These are phyloP conservation scores for Helicoverpa assulta DNA, from an alignment of 2,888 invertebrate species.

Conservation along the genomic window DNA sequence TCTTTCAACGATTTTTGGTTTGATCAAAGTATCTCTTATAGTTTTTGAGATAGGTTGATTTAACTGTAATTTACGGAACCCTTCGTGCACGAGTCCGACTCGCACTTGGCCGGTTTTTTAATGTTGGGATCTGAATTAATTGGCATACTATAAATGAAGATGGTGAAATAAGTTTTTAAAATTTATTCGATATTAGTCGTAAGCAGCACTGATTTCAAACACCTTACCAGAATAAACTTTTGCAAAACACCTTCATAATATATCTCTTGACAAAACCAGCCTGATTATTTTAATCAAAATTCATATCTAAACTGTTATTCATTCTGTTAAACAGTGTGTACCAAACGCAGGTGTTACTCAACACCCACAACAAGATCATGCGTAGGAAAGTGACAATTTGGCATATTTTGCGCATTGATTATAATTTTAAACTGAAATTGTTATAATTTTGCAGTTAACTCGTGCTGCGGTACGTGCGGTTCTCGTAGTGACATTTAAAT, in stretches of 20 bases:
- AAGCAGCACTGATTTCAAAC: background rate
- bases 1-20: too few relatives aligned
- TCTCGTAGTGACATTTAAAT: conserved; percentile 32
- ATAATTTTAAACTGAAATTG: conserved; percentile 59
- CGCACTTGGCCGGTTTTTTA: too few relatives aligned
- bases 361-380: conserved; percentile 54
- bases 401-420: conserved; percentile 57
- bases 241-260: background rate
- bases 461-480: conserved; percentile 28
- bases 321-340: conserved; percentile 36
- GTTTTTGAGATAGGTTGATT: too few relatives aligned
- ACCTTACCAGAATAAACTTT: background rate
- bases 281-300: background rate
- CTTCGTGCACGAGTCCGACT: too few relatives aligned
- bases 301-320: conserved; percentile 1
- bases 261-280: background rate
- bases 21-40: too few relatives aligned
- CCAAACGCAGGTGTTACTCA: conserved; percentile 45
- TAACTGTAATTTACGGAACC: too few relatives aligned
- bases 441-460: conserved; percentile 58
- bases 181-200: background rate
- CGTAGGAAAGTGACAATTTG: conserved; percentile 62
- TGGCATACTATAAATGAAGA: too few relatives aligned
- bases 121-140: too few relatives aligned
- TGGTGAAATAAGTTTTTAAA: too few relatives aligned